phyloP scores from a whole-genome alignment of 2,113 vertebrate species.

The Holacanthus passer region DNA sequence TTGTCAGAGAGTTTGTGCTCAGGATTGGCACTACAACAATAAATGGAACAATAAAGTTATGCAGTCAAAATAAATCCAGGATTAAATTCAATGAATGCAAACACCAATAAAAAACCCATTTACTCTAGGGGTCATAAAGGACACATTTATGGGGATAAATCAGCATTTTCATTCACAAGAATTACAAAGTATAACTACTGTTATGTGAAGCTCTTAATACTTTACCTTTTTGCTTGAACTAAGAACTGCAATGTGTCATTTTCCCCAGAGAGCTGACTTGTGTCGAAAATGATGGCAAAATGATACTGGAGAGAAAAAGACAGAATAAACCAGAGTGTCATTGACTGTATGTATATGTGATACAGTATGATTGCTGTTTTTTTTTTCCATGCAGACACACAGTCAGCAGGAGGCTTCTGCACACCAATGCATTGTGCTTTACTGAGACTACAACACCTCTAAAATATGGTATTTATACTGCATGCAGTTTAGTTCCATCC shows the following conservation, averaged over 20 bases:
- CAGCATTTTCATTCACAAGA: not conserved
- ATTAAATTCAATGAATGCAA: not conserved
- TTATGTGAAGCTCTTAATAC: not conserved
- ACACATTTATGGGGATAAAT: not conserved
- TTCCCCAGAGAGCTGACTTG: conserved; percentile 92
- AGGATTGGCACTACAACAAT: conserved; percentile 88
- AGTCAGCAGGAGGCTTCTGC: not conserved
- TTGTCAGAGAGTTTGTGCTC: conserved; percentile 93
- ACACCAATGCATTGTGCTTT: not conserved
- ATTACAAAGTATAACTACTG: not conserved
- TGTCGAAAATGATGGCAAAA: conserved; percentile 96
- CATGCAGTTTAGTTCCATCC: conserved; percentile 1
- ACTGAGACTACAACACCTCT: not conserved
- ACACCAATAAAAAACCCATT: not conserved
- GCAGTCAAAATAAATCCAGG: not conserved
- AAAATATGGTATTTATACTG: not conserved
- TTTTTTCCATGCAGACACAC: not conserved
- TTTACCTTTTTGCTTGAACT: conserved; percentile 92
- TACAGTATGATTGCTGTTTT: not conserved
- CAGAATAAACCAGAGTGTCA: not conserved
- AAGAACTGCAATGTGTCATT: conserved; percentile 91
- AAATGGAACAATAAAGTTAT: conserved; percentile 48
- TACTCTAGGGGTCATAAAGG: not conserved
- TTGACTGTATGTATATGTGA: not conserved
- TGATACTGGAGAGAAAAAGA: conserved; percentile 87